These are phyloP conservation scores for Taeniopygia guttata DNA, from an alignment of 2,797 vertebrate genomes.

Conservation along the genomic window DNA sequence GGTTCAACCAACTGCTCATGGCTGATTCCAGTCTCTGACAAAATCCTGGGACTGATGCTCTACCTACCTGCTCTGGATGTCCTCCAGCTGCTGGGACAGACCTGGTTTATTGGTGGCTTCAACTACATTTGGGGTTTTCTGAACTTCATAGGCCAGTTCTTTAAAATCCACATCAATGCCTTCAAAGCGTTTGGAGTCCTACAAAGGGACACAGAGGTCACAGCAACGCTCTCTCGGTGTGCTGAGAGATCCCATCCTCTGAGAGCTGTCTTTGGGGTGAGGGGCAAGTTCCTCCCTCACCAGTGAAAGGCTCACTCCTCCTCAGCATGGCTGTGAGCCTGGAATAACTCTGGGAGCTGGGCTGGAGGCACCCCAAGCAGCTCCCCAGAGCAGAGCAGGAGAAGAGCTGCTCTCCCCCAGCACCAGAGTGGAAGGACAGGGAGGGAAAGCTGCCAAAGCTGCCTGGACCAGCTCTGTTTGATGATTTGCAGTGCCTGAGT, in stretches of 20 bases:
- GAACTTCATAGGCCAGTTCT: constrained; percentile 79
- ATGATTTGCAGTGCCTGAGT: not conserved
- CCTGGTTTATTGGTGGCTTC: constrained; percentile 88
- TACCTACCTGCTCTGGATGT: constrained; percentile 85
- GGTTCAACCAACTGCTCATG: not conserved
- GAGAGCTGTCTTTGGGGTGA: not conserved
- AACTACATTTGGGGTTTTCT: constrained; percentile 88
- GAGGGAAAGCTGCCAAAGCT: not conserved
- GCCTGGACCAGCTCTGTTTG: not conserved
- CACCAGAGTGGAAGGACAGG: not conserved
- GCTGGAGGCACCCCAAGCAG: not conserved
- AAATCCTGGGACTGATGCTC: not conserved
- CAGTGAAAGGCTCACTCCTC: not conserved
- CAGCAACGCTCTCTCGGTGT: rapidly evolving
- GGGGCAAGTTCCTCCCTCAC: too few relatives aligned
- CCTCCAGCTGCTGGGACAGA: constrained; percentile 86
- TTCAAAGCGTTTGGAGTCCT: constrained; percentile 91
- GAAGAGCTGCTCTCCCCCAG: not conserved
- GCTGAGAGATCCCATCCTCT: not conserved
- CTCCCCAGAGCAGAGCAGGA: not conserved
- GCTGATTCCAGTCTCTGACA: not conserved
- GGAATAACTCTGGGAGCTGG: not conserved
- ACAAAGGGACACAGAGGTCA: not conserved
- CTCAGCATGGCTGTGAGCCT: rapidly evolving
- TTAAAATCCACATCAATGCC: constrained; percentile 91